Conservation (phyloP, 2,113 vertebrate genomes). For the Petrocephalus zakoni region DNA sequence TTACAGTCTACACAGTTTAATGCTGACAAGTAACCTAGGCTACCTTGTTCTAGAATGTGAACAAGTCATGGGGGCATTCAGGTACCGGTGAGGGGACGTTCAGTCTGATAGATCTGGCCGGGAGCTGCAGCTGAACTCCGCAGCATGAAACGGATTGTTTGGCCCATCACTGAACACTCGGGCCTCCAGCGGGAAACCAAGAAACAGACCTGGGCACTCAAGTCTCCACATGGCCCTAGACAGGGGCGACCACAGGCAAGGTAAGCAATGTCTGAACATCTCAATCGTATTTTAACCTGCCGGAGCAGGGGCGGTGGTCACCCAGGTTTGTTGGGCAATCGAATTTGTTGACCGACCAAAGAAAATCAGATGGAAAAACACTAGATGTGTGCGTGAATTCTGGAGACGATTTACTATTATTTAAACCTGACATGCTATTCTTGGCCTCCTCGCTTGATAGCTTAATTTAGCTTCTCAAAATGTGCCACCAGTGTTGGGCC, state of each 20-base stretch:
- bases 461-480: background rate
- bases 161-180: background rate
- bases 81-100: background rate
- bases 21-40: background rate
- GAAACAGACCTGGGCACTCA: background rate
- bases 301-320: background rate
- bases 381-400: background rate
- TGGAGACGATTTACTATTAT: background rate
- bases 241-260: background rate
- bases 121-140: background rate
- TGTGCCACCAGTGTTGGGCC: background rate
- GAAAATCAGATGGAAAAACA: background rate
- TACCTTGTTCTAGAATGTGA: background rate
- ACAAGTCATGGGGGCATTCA: background rate
- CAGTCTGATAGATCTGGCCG: background rate
- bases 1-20: background rate
- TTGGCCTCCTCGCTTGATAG: background rate
- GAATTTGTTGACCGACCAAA: background rate
- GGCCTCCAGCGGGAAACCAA: background rate
- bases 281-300: background rate
- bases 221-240: background rate
- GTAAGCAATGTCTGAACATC: background rate
- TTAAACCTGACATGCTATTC: background rate
- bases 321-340: background rate
- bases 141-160: background rate